Percentiles rank a stretch among this genome's conserved stretches.
Evolutionary conservation across 2,888 invertebrate species (phyloP).

Genomic region (Melanotus villosus): DNA sequence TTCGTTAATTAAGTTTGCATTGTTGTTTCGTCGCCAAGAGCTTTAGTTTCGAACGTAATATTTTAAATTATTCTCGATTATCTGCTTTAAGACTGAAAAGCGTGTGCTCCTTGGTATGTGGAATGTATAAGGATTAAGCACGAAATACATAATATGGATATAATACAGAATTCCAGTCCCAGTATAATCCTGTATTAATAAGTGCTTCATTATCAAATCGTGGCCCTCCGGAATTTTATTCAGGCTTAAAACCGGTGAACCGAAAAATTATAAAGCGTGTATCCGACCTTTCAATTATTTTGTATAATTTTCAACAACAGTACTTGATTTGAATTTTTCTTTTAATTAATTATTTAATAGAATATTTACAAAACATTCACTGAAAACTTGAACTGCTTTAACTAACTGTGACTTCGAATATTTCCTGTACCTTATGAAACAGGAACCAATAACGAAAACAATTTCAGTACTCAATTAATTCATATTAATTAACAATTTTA

Average conservation of each 20-base stretch:
- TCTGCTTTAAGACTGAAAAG: too few species aligned
- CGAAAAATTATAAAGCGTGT: conserved; percentile 16
- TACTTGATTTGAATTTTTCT: background rate
- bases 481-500: too few species aligned
- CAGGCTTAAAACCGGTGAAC: conserved; percentile 19
- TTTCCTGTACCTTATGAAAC: too few species aligned
- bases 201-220: conserved; percentile 30
- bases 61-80: background rate
- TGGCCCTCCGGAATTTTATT: conserved; percentile 21
- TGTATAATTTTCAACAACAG: background rate
- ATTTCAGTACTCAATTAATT: too few species aligned
- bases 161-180: conserved; percentile 11
- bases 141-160: conserved; percentile 14
- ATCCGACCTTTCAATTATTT: conserved; percentile 21
- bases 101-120: too few species aligned
- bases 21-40: too few species aligned
- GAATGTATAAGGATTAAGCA: background rate
- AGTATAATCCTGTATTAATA: conserved; percentile 33
- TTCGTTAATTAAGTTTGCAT: too few species aligned
- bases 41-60: too few species aligned
- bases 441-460: too few species aligned
- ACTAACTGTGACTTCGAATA: too few species aligned
- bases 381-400: too few species aligned
- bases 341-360: background rate
- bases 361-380: too few species aligned